These are phyloP conservation scores for Cacatua alba DNA, from an alignment of 2,113 vertebrate genomes.

Conservation along the genomic window DNA sequence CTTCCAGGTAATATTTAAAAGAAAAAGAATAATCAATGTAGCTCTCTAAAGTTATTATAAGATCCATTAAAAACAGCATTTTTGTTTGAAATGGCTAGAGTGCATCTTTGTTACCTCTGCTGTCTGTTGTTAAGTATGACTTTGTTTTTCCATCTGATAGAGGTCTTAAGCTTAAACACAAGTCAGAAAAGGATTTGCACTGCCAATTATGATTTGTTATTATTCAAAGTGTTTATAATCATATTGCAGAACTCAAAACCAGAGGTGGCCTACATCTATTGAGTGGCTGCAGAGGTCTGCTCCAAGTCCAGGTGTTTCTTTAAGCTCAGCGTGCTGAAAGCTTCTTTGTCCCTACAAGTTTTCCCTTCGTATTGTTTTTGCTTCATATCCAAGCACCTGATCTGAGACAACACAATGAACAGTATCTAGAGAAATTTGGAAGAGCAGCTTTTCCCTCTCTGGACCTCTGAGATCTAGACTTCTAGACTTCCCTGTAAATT, in stretches of 20 bases:
- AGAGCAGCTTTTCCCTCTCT: background rate
- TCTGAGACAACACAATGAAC: background rate
- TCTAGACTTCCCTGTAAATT: background rate
- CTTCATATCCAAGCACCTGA: background rate
- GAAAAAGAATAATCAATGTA: background rate
- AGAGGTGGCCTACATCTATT: background rate
- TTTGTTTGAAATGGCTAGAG: background rate
- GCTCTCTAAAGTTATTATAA: background rate
- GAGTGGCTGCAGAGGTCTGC: background rate
- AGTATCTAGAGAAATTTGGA: background rate
- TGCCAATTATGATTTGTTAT: background rate
- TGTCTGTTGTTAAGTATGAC: background rate
- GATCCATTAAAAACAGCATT: background rate
- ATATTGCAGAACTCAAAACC: background rate
- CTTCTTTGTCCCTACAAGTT: background rate
- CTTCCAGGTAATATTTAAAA: constrained; percentile 4
- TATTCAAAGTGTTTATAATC: background rate
- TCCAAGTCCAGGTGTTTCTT: background rate
- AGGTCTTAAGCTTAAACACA: background rate
- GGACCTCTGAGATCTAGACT: background rate
- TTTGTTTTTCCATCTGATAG: background rate
- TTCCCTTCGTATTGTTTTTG: background rate
- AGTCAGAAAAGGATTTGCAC: background rate
- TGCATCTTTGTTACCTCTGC: background rate
- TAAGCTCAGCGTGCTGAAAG: background rate